phyloP scores from a whole-genome alignment of 2,113 vertebrate species.

The Nibea albiflora region DNA sequence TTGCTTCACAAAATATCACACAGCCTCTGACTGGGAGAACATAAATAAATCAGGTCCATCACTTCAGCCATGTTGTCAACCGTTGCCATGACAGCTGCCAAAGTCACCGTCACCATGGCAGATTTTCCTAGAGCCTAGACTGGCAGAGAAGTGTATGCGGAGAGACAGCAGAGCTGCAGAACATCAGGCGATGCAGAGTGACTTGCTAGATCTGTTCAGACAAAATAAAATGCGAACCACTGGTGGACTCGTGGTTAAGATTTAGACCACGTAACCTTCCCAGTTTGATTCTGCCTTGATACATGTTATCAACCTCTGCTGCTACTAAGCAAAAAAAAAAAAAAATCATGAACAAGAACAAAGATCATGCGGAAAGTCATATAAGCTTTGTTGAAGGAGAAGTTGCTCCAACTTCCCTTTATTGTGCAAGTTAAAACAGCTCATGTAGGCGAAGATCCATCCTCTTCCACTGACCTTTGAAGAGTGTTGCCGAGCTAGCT shows the following conservation, averaged over 20 bases:
- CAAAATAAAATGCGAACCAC: not conserved
- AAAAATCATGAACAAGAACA: not conserved
- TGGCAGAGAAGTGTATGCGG: not conserved
- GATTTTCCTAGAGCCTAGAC: not conserved
- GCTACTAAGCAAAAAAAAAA: not conserved
- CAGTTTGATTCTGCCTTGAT: not conserved
- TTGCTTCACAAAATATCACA: not conserved
- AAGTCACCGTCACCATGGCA: not conserved
- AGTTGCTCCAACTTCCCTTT: slow-evolving; percentile 51
- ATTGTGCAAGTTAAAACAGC: slow-evolving; percentile 31
- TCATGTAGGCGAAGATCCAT: slow-evolving; percentile 2
- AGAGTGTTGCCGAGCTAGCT: not conserved
- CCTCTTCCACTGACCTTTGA: not conserved
- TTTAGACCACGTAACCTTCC: not conserved
- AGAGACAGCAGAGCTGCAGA: not conserved
- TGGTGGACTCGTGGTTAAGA: not conserved
- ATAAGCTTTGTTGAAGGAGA: slow-evolving; percentile 14
- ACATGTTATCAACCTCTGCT: not conserved
- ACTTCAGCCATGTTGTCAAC: not conserved
- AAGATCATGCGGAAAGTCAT: slow-evolving; percentile 38
- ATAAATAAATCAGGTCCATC: not conserved
- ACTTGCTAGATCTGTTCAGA: not conserved
- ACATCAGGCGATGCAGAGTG: not conserved
- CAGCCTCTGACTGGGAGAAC: not conserved
- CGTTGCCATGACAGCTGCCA: not conserved